Percentiles rank a stretch among this genome's conserved stretches.
These are phyloP conservation scores for Platyrinchus mystaceus DNA, from an alignment of 2,797 vertebrate genomes.

Conservation along the genomic window DNA sequence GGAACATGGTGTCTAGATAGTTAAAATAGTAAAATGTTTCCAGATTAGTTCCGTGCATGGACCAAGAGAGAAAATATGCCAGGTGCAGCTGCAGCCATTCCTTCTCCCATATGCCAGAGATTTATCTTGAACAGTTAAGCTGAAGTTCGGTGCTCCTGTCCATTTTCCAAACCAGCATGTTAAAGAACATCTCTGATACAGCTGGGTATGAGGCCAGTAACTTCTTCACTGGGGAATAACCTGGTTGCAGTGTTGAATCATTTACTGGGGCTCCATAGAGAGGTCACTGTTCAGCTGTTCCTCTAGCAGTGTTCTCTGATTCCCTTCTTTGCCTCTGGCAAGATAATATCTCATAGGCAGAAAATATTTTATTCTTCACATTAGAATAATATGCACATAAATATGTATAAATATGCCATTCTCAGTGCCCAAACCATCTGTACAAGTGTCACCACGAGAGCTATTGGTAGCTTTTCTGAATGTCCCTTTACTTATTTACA, in stretches of 20 bases:
- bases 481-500: slow-evolving; percentile 1
- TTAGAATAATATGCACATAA: background rate
- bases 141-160: background rate
- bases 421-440: background rate
- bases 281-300: background rate
- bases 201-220: background rate
- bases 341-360: background rate
- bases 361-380: slow-evolving; percentile 13
- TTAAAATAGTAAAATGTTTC: background rate
- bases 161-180: background rate
- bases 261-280: background rate
- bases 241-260: background rate
- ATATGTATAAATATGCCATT: slow-evolving; percentile 18
- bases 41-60: background rate
- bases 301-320: background rate
- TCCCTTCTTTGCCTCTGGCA: slow-evolving; percentile 1
- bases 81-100: background rate
- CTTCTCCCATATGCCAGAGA: background rate
- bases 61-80: background rate
- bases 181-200: background rate
- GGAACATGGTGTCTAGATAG: background rate
- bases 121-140: background rate
- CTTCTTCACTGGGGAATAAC: background rate
- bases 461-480: background rate
- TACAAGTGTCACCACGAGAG: background rate